phyloP scores from a whole-genome alignment of 2,888 invertebrate species.

The Heliconius erato region DNA sequence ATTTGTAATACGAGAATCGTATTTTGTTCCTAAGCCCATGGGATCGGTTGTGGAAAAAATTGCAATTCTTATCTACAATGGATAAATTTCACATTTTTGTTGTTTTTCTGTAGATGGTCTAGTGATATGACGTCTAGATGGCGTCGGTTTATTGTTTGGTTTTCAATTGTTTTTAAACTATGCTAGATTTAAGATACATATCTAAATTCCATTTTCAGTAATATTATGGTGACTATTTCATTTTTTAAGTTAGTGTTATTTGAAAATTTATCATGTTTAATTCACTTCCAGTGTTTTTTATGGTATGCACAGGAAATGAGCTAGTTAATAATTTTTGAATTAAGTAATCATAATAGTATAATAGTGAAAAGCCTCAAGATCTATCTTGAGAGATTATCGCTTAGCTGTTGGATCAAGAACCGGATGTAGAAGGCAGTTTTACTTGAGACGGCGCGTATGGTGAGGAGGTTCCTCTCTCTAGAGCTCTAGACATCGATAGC shows the following conservation, averaged over 20 bases:
- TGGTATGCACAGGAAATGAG: background rate
- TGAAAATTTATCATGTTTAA: background rate
- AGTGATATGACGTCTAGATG: background rate
- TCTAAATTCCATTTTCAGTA: background rate
- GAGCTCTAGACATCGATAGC: no score
- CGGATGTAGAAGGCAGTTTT: no score
- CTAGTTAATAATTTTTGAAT: background rate
- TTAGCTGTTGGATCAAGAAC: no score
- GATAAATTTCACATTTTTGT: constrained; percentile 52
- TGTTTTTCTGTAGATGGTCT: constrained; percentile 17
- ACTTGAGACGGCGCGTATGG: no score
- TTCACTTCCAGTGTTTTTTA: no score
- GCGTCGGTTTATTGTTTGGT: constrained; percentile 2
- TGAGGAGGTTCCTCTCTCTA: no score
- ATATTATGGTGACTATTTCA: background rate
- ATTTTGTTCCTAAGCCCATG: constrained; percentile 59
- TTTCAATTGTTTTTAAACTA: background rate
- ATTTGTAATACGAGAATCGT: constrained; percentile 71
- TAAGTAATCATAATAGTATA: no score
- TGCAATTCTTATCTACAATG: constrained; percentile 56
- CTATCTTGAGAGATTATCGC: no score
- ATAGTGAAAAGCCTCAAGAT: no score
- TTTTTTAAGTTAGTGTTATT: background rate
- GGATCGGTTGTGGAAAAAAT: constrained; percentile 53
- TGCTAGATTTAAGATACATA: background rate